Conservation (phyloP, 2,888 invertebrate species). For the Biston betularia region DNA sequence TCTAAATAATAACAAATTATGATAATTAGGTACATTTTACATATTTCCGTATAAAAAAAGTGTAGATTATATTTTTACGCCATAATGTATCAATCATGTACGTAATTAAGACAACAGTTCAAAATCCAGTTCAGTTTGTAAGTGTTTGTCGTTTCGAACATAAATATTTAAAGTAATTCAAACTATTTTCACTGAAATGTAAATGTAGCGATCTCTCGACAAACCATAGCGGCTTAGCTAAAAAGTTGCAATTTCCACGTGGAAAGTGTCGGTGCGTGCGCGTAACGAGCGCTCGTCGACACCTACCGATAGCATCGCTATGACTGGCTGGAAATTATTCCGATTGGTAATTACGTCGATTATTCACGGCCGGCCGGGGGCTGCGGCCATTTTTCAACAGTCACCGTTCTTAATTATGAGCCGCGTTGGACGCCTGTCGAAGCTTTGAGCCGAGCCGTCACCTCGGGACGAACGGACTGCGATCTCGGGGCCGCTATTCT, state of each 20-base stretch:
- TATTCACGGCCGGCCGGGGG: constrained; percentile 86
- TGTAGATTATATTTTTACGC: too few species aligned
- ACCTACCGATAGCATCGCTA: constrained; percentile 86
- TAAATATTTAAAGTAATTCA: too few species aligned
- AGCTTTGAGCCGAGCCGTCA: constrained; percentile 85
- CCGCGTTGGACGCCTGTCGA: constrained; percentile 85
- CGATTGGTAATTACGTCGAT: constrained; percentile 86
- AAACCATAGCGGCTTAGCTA: constrained; percentile 40
- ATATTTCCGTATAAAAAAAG: too few species aligned
- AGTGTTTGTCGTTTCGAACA: too few species aligned
- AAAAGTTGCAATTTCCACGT: constrained; percentile 75
- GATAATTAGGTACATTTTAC: too few species aligned
- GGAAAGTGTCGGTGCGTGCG: constrained; percentile 73
- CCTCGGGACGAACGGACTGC: constrained; percentile 66
- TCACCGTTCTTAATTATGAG: constrained; percentile 87
- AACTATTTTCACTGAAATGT: not conserved
- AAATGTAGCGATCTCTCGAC: not conserved
- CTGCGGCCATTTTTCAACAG: constrained; percentile 86
- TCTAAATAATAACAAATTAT: too few species aligned
- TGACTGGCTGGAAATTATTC: constrained; percentile 87
- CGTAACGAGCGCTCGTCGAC: constrained; percentile 85
- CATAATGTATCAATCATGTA: too few species aligned
- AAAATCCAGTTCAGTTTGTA: too few species aligned
- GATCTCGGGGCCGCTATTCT: constrained; percentile 47
- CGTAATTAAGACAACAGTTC: too few species aligned